Conservation (phyloP, 2,888 invertebrate species). For the Andrena hattorfiana region DNA sequence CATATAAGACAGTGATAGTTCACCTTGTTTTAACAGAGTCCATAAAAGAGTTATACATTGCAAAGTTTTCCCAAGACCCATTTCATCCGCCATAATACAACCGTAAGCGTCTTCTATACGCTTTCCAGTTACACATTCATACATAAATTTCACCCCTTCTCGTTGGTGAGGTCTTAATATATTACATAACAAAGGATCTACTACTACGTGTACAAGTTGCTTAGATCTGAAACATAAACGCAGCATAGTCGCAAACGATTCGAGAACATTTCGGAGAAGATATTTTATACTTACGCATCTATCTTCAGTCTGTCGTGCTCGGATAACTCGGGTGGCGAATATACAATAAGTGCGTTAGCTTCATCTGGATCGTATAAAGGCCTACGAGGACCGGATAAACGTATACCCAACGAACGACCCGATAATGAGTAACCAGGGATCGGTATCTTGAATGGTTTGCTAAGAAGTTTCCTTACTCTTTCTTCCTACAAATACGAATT, state of each 20-base stretch:
- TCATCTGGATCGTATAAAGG: conserved; percentile 96
- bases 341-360: conserved; percentile 96
- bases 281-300: conserved; percentile 86
- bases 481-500: conserved; percentile 87
- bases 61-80: conserved; percentile 99
- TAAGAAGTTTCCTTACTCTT: conserved; percentile 92
- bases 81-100: conserved; percentile 99
- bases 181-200: conserved; percentile 96
- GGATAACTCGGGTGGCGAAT: conserved; percentile 92
- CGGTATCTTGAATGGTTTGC: conserved; percentile 96
- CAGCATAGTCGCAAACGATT: background rate
- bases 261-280: background rate
- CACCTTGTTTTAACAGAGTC: conserved; percentile 94
- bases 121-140: conserved; percentile 97
- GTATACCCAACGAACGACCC: conserved; percentile 93
- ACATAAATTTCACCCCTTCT: conserved; percentile 99
- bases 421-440: conserved; percentile 94
- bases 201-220: conserved; percentile 96
- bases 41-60: conserved; percentile 98
- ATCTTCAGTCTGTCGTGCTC: conserved; percentile 95
- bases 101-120: conserved; percentile 95
- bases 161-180: conserved; percentile 98
- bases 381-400: conserved; percentile 87
- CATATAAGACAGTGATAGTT: conserved; percentile 1
- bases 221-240: conserved; percentile 85